These are phyloP conservation scores for Eumeta japonica DNA, from an alignment of 1,140 invertebrate species.

Conservation along the genomic window DNA sequence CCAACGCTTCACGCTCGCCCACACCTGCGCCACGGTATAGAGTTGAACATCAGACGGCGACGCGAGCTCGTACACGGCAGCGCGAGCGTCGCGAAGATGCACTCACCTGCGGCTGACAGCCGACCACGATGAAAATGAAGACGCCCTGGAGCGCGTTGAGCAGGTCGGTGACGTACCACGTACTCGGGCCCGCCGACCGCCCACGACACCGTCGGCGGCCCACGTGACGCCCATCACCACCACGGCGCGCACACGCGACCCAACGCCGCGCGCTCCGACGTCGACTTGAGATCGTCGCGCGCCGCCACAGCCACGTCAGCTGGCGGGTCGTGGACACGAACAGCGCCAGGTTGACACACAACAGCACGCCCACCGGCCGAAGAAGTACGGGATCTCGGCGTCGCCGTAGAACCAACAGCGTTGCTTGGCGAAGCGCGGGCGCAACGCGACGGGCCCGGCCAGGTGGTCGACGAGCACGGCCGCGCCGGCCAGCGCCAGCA, in stretches of 20 bases:
- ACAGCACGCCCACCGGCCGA: conserved; percentile 75
- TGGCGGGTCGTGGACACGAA: conserved; percentile 79
- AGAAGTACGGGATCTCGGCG: conserved; percentile 76
- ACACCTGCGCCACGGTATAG: conserved; percentile 46
- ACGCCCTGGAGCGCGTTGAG: conserved; percentile 83
- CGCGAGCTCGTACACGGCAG: conserved; percentile 6
- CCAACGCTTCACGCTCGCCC: conserved; percentile 67
- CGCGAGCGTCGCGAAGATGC: conserved; percentile 29
- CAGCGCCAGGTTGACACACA: conserved; percentile 73
- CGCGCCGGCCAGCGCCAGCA: conserved; percentile 69
- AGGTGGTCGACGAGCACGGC: conserved; percentile 60
- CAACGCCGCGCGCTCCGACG: conserved; percentile 76
- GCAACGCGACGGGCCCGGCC: conserved; percentile 58
- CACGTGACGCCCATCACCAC: conserved; percentile 85
- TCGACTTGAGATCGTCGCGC: conserved; percentile 79
- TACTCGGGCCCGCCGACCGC: conserved; percentile 70
- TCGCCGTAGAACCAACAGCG: conserved; percentile 81
- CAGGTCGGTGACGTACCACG: conserved; percentile 79
- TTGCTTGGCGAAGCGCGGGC: conserved; percentile 72
- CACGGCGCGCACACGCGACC: conserved; percentile 78
- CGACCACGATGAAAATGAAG: conserved; percentile 86
- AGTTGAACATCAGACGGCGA: no score
- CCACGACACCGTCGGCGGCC: conserved; percentile 79
- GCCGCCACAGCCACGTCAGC: conserved; percentile 82
- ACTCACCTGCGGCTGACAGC: conserved; percentile 77